phyloP scores from a whole-genome alignment of 1,140 invertebrate genomes.

The Eufriesea mexicana region DNA sequence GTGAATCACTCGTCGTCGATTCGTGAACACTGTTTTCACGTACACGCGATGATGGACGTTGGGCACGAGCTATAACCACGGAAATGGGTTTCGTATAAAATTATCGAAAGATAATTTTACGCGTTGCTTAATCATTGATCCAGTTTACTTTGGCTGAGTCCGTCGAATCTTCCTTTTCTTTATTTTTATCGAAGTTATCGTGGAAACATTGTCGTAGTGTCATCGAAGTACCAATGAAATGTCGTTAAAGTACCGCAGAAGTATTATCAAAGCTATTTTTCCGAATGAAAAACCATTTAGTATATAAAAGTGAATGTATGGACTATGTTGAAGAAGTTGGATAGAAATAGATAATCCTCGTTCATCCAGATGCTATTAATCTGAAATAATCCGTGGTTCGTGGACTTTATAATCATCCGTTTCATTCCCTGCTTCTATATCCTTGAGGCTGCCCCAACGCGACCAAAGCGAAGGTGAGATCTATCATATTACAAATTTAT shows the following conservation, averaged over 20 bases:
- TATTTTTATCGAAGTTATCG: neutral
- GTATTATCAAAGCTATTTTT: too few species aligned
- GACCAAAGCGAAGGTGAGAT: neutral
- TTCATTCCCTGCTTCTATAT: neutral
- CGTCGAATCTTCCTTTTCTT: neutral
- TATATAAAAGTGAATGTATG: too few species aligned
- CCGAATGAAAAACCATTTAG: too few species aligned
- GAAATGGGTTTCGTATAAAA: neutral
- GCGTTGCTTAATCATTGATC: neutral
- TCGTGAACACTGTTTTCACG: neutral
- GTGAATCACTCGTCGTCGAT: conserved; percentile 16
- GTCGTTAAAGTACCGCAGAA: too few species aligned
- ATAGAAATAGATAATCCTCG: neutral
- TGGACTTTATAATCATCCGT: conserved; percentile 3
- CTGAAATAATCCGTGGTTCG: neutral
- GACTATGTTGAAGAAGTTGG: too few species aligned
- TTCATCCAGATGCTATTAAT: neutral
- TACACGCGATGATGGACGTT: neutral
- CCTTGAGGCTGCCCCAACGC: too few species aligned
- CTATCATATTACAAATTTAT: conserved; percentile 35
- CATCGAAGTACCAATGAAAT: neutral
- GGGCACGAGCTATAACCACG: neutral
- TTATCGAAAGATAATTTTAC: conserved; percentile 9
- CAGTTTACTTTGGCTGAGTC: conserved; percentile 16
- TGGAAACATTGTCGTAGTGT: too few species aligned